Evolutionary conservation across 2,888 invertebrate species (phyloP).

Genomic region (Ypsolopha scabrella): DNA sequence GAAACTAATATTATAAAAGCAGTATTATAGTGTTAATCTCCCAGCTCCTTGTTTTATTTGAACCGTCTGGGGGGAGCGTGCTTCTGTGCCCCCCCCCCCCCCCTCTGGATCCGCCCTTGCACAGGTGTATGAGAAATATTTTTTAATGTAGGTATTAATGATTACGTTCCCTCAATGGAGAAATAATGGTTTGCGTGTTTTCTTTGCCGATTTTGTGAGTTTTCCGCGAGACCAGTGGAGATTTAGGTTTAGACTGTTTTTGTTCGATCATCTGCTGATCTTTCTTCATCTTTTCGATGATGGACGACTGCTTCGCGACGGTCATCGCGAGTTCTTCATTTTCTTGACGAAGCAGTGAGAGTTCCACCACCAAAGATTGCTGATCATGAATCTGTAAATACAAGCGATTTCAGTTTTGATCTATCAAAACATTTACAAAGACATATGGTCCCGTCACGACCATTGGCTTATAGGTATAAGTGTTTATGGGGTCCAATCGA

Average conservation of each 20-base stretch:
- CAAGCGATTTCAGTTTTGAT: no score
- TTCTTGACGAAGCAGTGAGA: constrained; percentile 58
- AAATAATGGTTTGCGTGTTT: constrained; percentile 45
- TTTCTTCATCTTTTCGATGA: constrained; percentile 55
- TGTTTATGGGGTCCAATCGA: no score
- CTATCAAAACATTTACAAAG: no score
- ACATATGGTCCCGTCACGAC: no score
- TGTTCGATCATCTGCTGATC: constrained; percentile 46
- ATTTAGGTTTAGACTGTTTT: constrained; percentile 41
- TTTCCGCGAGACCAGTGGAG: constrained; percentile 48
- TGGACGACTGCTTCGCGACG: constrained; percentile 51
- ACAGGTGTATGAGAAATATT: not conserved
- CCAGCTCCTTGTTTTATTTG: no score
- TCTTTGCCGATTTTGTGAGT: constrained; percentile 54
- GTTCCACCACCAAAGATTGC: constrained; percentile 55
- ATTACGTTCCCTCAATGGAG: constrained; percentile 58
- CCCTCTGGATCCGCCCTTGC: no score
- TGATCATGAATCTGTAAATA: constrained; percentile 54
- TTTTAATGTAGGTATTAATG: constrained; percentile 24
- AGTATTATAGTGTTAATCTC: no score
- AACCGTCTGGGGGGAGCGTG: no score
- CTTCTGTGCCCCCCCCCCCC: no score
- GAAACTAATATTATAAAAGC: no score
- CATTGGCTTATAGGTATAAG: no score
- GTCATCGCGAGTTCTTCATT: constrained; percentile 58